Percentiles rank a stretch among this genome's conserved stretches.
Evolutionary conservation across 2,113 vertebrate genomes (phyloP).

Genomic region (Egretta garzetta): DNA sequence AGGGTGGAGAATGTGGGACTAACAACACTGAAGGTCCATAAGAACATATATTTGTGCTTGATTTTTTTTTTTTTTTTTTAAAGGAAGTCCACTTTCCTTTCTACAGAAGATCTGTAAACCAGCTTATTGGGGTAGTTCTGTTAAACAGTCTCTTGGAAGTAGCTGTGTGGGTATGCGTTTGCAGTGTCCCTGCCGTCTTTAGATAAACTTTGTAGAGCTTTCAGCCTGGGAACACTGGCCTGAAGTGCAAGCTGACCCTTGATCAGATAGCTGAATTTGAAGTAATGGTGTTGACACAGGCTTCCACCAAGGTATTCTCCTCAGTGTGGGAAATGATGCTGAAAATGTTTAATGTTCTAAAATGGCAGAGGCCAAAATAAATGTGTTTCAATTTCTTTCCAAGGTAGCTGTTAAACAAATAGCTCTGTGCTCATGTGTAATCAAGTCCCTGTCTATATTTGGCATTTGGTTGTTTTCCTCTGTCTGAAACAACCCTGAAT

Average conservation of each 20-base stretch:
- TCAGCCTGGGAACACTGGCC: not conserved
- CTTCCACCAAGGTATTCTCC: not conserved
- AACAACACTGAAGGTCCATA: not conserved
- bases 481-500: not conserved
- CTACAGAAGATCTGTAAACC: not conserved
- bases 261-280: not conserved
- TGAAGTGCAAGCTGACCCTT: not conserved
- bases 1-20: not conserved
- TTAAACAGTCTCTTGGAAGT: not conserved
- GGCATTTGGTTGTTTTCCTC: not conserved
- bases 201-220: not conserved
- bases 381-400: not conserved
- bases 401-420: not conserved
- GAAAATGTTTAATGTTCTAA: not conserved
- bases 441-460: not conserved
- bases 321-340: not conserved
- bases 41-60: not conserved
- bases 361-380: not conserved
- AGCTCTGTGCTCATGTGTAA: not conserved
- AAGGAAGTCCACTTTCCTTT: not conserved
- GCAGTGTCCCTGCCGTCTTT: not conserved
- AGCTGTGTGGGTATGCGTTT: not conserved
- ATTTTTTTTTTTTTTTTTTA: not conserved
- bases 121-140: not conserved
- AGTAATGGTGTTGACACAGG: not conserved